Base-by-base conservation (phyloP, 2,113 vertebrate species). In the Agelaius tricolor region DNA sequence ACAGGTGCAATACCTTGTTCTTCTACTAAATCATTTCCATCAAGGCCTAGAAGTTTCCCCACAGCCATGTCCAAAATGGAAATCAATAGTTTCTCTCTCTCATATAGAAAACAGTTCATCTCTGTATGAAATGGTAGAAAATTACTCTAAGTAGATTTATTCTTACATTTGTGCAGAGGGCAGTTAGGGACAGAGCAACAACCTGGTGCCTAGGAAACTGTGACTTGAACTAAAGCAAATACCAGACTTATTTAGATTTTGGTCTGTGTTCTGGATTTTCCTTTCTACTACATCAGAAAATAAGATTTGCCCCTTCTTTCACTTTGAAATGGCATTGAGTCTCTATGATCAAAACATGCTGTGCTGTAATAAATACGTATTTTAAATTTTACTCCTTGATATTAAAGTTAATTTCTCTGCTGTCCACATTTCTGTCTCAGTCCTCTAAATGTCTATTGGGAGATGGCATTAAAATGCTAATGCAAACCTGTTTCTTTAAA, bases 161-260 rank as follows among this genome's bases (percentile, higher is more conserved):
- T 31, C 28, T 47, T 87, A 18, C 2, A 15, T 74, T 78, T 67
- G 4, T 2, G 2, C 5, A 89, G 31, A 54, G 11, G 23, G 6
- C 8, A 55, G 14, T 20, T 65, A 31, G 41, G 15, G 51, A 49
- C 15, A 65, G 10, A 88, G 5, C n/a, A 92, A 37, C 30, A 43
- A 27, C 12, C 22, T 27, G 13, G 21, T 21, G 16, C 18, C 13
- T 9, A 61, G 22, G 28, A 74, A 61, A 62, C 9, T 0, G 0
- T 52, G 20, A 39, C n/a, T 62, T 62, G 22, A 69, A 44, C 23
- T 43, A 37, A 61, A 44, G 37, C 46, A 83, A 76, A 31, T 59
- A 30, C 6, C 22, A 54, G 21, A 21, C 41, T 47, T 77, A 37
- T 30, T 89, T 61, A 59, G 52, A 72, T 52, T 89, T 80, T 67